Base-by-base conservation (phyloP, 2,113 vertebrate species). In the Pelvicachromis taeniatus region DNA sequence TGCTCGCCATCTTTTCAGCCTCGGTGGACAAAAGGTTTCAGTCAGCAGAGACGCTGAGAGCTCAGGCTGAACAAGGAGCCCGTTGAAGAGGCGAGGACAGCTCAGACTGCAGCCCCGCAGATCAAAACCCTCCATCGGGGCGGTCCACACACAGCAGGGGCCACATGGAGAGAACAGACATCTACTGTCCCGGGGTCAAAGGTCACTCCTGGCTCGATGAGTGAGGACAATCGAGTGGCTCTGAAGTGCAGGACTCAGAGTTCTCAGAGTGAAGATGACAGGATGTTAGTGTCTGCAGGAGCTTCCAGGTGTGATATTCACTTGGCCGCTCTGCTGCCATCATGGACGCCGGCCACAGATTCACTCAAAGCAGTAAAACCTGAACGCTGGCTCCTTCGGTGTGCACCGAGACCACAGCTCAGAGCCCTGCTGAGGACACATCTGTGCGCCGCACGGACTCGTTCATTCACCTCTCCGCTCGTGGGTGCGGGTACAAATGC, bases 41-140 rank as follows among this genome's bases (percentile, higher is more conserved):
- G 82, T 84, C 58, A 17, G 48, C 56, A 42, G 73, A 65, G 45
- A 65, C 12, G 23, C 42, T 77, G 42, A 53, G 82, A 48, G 65
- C 70, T 77, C 56, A 59, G 54, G 26, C 54, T 48, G 55, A 83
- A 83, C 82, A 83, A 83, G 82, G 70, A 77, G 45, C 70, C 70
- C 38, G 42, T 83, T 84, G 70, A 84, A 58, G 73, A 84, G 73
- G 56, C 11, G 11, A 83, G 54, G 42, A 52, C 55, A 26, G 42
- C 53, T 75, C 65, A 21, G 52, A 58, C 52, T 38, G 31, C 80
- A 31, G 21, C 16, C 23, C 26, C 23, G 5, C 53, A 31, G 26
- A 75, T 75, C 50, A 75, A 75, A 31, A 12, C 21, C 53, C 53
- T 78, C 52, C 6, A 45, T n/a, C 6, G 0, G 52, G 23, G 80